Percentiles rank a stretch among this genome's conserved stretches.
phyloP scores from a whole-genome alignment of 53 echinoderm and acorn worm species.

The Temnopleurus reevesii region DNA sequence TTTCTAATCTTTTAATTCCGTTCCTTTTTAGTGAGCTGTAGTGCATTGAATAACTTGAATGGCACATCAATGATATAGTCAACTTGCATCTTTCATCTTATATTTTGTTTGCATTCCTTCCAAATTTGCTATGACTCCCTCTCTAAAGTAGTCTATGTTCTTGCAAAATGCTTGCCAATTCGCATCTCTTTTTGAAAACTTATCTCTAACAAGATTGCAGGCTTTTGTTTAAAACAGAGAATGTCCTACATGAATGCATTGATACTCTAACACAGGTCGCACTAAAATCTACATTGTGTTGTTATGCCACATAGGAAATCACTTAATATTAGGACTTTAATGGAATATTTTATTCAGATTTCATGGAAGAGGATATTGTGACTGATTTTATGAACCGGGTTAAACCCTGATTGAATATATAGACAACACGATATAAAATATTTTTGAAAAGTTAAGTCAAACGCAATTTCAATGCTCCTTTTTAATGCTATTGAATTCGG shows the following conservation, averaged over 20 bases:
- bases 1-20: neutral
- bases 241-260: neutral
- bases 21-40: slow-evolving; percentile 17
- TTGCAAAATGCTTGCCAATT: neutral
- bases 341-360: too few relatives aligned
- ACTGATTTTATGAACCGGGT: too few relatives aligned
- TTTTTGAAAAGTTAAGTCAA: too few relatives aligned
- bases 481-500: too few relatives aligned
- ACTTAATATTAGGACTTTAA: too few relatives aligned
- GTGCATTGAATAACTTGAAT: slow-evolving; percentile 25
- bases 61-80: neutral
- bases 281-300: too few relatives aligned
- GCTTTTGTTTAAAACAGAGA: neutral
- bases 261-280: neutral
- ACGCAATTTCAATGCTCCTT: too few relatives aligned
- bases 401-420: too few relatives aligned
- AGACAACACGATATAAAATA: too few relatives aligned
- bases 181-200: neutral
- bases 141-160: neutral
- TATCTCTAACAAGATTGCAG: neutral
- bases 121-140: slow-evolving; percentile 13
- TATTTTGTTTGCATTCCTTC: slow-evolving; percentile 26
- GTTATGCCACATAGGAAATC: too few relatives aligned
- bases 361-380: too few relatives aligned
- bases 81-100: neutral